Percentiles rank a stretch among this genome's conserved stretches.
phyloP scores from a whole-genome alignment of 1,140 invertebrate species.

The Drosophila sp. region DNA sequence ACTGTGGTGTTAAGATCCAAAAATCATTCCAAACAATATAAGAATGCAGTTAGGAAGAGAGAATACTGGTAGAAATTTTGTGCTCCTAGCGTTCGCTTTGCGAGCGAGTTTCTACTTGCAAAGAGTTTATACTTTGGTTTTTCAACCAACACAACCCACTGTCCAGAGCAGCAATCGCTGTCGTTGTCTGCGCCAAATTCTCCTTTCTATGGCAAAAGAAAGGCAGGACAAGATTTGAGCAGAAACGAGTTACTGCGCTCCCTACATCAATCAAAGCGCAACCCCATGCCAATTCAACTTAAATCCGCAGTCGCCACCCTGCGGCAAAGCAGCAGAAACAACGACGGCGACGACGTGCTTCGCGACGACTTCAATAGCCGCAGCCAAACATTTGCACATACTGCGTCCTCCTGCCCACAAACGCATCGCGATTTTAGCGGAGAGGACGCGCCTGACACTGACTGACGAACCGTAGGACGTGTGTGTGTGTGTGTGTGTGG shows the following conservation, averaged over 20 bases:
- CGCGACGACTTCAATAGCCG: constrained; percentile 28
- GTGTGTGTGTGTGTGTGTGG: constrained; percentile 4
- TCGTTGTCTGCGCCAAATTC: constrained; percentile 44
- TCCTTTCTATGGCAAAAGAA: constrained; percentile 37
- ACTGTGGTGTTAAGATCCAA: background rate
- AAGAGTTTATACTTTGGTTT: background rate
- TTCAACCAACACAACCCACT: background rate
- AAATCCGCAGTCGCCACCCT: constrained; percentile 61
- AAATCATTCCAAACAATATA: background rate
- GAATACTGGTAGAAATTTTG: background rate
- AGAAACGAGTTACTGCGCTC: constrained; percentile 33
- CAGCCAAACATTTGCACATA: constrained; percentile 39
- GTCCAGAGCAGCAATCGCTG: constrained; percentile 1
- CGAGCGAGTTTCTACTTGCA: too few relatives aligned
- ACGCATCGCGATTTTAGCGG: constrained; percentile 54
- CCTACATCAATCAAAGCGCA: constrained; percentile 61
- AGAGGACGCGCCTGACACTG: constrained; percentile 50
- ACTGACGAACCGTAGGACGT: constrained; percentile 53
- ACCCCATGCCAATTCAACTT: constrained; percentile 57
- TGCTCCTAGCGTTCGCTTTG: too few relatives aligned
- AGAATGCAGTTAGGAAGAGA: background rate
- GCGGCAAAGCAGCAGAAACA: constrained; percentile 55
- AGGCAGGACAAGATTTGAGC: constrained; percentile 46
- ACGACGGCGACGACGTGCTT: constrained; percentile 6
- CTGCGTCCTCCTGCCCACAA: constrained; percentile 29